These are phyloP conservation scores for Pithys albifrons DNA, from an alignment of 2,113 vertebrate species.

Conservation along the genomic window DNA sequence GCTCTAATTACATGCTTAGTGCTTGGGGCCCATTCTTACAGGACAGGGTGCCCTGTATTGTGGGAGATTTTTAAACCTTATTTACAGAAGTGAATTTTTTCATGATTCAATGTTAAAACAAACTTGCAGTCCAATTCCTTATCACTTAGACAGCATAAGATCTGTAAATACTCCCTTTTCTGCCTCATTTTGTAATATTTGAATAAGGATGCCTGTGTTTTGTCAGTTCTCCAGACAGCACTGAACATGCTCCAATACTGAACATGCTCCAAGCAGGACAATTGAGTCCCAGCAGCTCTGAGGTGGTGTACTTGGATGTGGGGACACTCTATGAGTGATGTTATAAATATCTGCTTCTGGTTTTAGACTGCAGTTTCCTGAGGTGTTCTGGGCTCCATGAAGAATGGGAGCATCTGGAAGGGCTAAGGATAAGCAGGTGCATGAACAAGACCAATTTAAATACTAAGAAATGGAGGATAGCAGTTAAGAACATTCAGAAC, in stretches of 20 bases:
- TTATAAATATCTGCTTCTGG: background rate
- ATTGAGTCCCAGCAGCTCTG: background rate
- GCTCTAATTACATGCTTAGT: background rate
- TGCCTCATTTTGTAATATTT: background rate
- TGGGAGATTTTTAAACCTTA: background rate
- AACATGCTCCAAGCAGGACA: background rate
- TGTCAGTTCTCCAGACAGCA: background rate
- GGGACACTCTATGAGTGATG: background rate
- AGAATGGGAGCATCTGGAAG: background rate
- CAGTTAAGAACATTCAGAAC: background rate
- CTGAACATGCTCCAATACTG: background rate
- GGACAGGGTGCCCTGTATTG: background rate
- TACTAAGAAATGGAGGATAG: background rate
- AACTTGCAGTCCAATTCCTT: background rate
- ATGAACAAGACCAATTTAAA: background rate
- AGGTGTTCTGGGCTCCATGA: background rate
- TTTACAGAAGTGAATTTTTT: background rate
- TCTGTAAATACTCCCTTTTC: background rate
- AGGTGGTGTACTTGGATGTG: background rate
- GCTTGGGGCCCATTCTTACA: background rate
- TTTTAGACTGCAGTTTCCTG: background rate
- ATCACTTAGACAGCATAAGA: background rate
- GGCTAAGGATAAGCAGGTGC: background rate
- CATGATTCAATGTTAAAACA: background rate
- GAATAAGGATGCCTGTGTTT: background rate